Evolutionary conservation across 2,113 vertebrate species (phyloP), one percentile per base, ranked within the genome.

Genomic region (Amazona guildingii): DNA sequence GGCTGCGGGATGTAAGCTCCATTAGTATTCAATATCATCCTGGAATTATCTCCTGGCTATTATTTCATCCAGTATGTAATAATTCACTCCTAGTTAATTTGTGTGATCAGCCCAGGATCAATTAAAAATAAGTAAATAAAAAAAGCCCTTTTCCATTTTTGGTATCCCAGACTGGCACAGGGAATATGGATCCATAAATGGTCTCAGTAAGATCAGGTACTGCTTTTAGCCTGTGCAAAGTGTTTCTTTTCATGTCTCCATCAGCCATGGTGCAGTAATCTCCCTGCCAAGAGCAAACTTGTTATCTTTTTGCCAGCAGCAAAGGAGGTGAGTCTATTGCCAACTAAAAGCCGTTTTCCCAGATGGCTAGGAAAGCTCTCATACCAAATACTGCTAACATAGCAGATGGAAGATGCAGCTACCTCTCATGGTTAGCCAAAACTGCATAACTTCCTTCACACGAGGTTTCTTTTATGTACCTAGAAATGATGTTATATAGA

Each of bases 331-430:
- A 57, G 35, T 59, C 86, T 43, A 54, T 62, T 95, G 86, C 80
- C 86, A 96, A 11, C 73, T 91, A 74, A 81, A 92, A 96, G 5
- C 59, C 37, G 5, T 96, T 95, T 92, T 74, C 61, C 72, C 86
- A 81, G 64, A 74, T 84, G 69, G 64, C 63, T 81, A 69, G 85
- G 72, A 76, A 90, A 86, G 29, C 33, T 88, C 29, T 94, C 23
- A 16, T 64, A 74, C 28, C 68, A 83, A 69, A 70, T 67, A 81
- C 69, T 25, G n/a, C 29, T 77, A 90, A 66, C 52, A 68, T 2
- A 69, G 76, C 51, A 88, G 18, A 73, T 91, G 81, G 77, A 44
- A 94, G 81, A 89, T 67, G 61, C 43, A 82, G 25, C 37, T 82
- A 78, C 27, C 15, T 59, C 25, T 94, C 13, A 37, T 75, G 20